Evolutionary conservation across 2,113 vertebrate species (phyloP), one percentile per base, ranked within the genome.

Genomic region (Rhinolophus ferrumequinum): DNA sequence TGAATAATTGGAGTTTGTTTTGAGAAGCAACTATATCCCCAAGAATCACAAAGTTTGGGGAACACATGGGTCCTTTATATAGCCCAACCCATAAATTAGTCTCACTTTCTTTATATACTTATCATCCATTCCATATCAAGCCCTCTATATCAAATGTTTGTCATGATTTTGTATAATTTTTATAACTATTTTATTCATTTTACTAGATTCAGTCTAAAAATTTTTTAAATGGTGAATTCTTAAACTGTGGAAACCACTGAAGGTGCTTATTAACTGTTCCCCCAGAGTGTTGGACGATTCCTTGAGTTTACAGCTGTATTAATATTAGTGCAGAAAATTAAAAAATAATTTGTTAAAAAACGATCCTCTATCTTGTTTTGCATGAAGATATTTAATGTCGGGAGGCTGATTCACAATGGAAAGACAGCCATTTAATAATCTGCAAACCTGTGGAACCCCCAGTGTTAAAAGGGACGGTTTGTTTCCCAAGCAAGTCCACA

Each of bases 261-360:
- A 98, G 98, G 98, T 99, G 98, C 98, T 99, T 98, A 95, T 96
- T 98, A 98, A 98, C 79, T 97, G 89, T 98, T 97, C 97, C 96
- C 95, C 95, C 97, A 98, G 96, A 87, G 1, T 97, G 96, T 98
- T 95, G 98, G 97, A 97, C 95, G 97, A 98, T 97, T 96, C 97
- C 98, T 97, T 97, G 98, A 98, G 98, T 98, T 99, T 99, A 98
- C 98, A 98, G 84, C 95, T 98, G 97, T 98, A 98, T 92, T 97
- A 98, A 21, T 98, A 96, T 96, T 69, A 98, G 96, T 97, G 73
- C 64, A 95, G 60, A 97, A 91, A 97, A 95, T 94, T 98, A 98
- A 98, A 98, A 80, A 64, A 70, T 93, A 44, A 44, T 70, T 21
- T 44, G 95, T 98, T 98, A 98, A 96, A 93, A 91, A 50, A 60